Evolutionary conservation across 2,888 invertebrate genomes (phyloP).

Genomic region (Eupithecia pulchellata): DNA sequence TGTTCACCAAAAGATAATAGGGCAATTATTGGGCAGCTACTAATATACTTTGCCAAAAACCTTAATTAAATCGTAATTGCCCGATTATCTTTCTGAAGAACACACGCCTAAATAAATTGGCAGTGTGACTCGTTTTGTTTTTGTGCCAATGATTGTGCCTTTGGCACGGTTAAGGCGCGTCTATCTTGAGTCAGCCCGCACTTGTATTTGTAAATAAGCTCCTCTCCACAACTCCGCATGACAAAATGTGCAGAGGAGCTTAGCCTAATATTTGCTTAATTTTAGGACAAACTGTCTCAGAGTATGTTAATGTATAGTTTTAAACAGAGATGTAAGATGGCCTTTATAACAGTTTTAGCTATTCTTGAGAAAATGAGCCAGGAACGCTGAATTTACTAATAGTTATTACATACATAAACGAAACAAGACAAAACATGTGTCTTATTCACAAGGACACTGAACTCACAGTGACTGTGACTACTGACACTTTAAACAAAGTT

Average conservation of each 20-base stretch:
- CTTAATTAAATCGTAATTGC: not conserved
- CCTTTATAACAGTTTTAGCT: too few species aligned
- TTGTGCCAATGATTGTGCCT: too few species aligned
- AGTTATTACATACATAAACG: too few species aligned
- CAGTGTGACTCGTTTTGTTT: not conserved
- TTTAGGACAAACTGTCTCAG: not conserved
- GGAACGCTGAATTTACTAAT: too few species aligned
- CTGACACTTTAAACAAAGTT: not conserved
- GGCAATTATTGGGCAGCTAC: not conserved
- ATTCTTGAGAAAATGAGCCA: too few species aligned
- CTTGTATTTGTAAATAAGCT: conserved; percentile 1
- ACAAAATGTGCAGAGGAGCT: not conserved
- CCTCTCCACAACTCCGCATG: not conserved
- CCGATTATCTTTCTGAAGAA: not conserved
- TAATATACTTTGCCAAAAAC: too few species aligned
- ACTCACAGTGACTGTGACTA: too few species aligned
- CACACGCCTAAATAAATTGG: not conserved
- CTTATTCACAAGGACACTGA: too few species aligned
- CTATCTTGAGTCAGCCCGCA: not conserved
- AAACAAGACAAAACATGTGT: too few species aligned
- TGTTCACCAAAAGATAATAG: not conserved
- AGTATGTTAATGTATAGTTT: too few species aligned
- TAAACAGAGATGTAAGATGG: too few species aligned
- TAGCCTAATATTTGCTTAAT: not conserved
- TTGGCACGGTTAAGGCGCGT: not conserved